A percentile compares a stretch with the other conserved stretches of the same genome.
Evolutionary conservation across 2,888 invertebrate species (phyloP).

Genomic region (Cancer borealis): DNA sequence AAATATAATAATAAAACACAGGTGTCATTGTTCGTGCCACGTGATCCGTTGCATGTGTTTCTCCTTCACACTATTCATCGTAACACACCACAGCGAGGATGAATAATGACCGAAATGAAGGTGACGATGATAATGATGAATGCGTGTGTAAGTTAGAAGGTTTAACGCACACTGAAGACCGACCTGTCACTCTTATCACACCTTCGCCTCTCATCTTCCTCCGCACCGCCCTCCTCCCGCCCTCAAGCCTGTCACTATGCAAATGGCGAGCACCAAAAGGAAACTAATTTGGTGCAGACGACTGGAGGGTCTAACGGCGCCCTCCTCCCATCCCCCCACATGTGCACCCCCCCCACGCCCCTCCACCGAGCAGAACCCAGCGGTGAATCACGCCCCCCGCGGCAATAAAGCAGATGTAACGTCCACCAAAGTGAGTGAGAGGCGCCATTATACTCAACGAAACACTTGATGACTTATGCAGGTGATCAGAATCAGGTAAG

Average conservation of each 20-base stretch:
- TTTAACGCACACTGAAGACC: conserved; percentile 1
- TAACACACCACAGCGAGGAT: not conserved
- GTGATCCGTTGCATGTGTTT: too few relatives aligned
- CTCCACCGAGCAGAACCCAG: not conserved
- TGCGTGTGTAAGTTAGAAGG: not conserved
- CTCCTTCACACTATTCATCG: not conserved
- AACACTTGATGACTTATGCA: not conserved
- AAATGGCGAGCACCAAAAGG: conserved; percentile 5
- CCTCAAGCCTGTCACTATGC: conserved; percentile 28
- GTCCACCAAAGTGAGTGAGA: not conserved
- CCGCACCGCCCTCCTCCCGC: conserved; percentile 10
- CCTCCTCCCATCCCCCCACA: too few relatives aligned
- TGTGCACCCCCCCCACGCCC: conserved; percentile 2
- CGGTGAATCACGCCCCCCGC: not conserved
- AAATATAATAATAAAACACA: too few relatives aligned
- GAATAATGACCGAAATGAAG: not conserved
- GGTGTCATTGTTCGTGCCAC: too few relatives aligned
- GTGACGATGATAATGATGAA: conserved; percentile 10
- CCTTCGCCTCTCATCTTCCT: not conserved
- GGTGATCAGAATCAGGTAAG: not conserved
- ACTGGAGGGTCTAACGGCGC: not conserved
- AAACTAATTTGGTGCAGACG: conserved; percentile 10
- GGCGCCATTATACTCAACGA: not conserved
- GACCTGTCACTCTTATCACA: not conserved
- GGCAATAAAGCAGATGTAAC: not conserved